phyloP scores from a whole-genome alignment of 1,140 invertebrate genomes.

The Lysiphlebus fabarum region DNA sequence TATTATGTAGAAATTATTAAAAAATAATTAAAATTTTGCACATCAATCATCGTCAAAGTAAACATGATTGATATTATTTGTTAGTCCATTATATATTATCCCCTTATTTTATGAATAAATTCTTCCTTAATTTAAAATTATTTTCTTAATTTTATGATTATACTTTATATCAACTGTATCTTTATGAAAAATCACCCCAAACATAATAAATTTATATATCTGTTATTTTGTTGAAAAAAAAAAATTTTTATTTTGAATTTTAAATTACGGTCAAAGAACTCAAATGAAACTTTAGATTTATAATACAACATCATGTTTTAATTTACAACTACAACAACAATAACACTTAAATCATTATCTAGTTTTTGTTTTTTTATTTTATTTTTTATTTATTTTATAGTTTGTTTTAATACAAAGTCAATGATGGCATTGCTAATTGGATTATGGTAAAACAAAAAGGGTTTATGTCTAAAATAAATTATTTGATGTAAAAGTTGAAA shows the following conservation, averaged over 20 bases:
- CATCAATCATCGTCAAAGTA: constrained; percentile 19
- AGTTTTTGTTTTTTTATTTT: too few relatives aligned
- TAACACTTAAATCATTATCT: too few relatives aligned
- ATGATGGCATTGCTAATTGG: too few relatives aligned
- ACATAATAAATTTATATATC: neutral
- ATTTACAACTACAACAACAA: neutral
- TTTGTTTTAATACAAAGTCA: too few relatives aligned
- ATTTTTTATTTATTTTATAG: neutral
- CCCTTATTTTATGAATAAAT: constrained; percentile 3
- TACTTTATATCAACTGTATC: neutral
- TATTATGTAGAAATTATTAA: too few relatives aligned
- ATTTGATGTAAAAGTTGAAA: neutral
- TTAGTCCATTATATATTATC: constrained; percentile 11
- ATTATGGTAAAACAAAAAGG: constrained; percentile 14
- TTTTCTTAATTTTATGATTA: constrained; percentile 1
- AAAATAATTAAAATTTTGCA: too few relatives aligned
- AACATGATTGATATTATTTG: constrained; percentile 8
- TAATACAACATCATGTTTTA: neutral
- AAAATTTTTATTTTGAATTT: neutral
- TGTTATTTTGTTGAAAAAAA: too few relatives aligned
- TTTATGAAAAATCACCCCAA: neutral
- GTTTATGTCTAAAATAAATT: constrained; percentile 8
- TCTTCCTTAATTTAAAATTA: neutral
- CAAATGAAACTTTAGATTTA: constrained; percentile 1
- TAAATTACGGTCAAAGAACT: constrained; percentile 10